Evolutionary conservation across 2,797 vertebrate genomes (phyloP).

Genomic region (Prionace glauca): DNA sequence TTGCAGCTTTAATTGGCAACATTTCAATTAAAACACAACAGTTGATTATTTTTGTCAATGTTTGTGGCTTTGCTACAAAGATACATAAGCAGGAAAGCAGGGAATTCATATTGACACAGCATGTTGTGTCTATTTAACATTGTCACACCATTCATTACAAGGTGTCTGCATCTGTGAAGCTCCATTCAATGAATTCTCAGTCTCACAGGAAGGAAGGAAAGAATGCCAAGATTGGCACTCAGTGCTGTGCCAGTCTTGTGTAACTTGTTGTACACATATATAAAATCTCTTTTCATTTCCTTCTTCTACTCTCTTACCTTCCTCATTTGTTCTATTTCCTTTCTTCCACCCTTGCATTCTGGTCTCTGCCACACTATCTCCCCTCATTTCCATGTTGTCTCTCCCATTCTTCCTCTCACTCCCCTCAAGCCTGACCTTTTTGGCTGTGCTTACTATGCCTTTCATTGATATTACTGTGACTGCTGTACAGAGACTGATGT

Average conservation of each 20-base stretch:
- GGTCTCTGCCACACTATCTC: not conserved
- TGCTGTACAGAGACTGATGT: not conserved
- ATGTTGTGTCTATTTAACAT: not conserved
- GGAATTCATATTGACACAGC: not conserved
- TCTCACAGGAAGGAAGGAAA: not conserved
- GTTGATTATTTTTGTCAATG: not conserved
- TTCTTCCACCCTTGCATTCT: not conserved
- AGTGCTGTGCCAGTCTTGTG: not conserved
- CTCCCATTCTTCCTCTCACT: not conserved
- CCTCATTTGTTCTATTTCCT: not conserved
- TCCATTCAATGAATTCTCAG: not conserved
- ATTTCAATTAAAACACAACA: not conserved
- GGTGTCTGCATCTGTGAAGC: not conserved
- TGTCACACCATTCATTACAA: not conserved
- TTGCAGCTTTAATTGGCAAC: not conserved
- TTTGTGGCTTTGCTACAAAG: not conserved
- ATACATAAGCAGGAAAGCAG: not conserved
- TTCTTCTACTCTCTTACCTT: not conserved
- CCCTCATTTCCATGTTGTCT: not conserved
- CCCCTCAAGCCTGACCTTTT: not conserved
- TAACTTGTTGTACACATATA: not conserved
- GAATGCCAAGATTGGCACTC: not conserved
- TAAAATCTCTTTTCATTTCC: not conserved
- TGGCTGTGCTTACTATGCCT: not conserved
- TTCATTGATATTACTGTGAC: not conserved